Evolutionary conservation across 2,113 vertebrate species (phyloP), one percentile per base, ranked within the genome.

Genomic region (Aspidoscelis tigris): DNA sequence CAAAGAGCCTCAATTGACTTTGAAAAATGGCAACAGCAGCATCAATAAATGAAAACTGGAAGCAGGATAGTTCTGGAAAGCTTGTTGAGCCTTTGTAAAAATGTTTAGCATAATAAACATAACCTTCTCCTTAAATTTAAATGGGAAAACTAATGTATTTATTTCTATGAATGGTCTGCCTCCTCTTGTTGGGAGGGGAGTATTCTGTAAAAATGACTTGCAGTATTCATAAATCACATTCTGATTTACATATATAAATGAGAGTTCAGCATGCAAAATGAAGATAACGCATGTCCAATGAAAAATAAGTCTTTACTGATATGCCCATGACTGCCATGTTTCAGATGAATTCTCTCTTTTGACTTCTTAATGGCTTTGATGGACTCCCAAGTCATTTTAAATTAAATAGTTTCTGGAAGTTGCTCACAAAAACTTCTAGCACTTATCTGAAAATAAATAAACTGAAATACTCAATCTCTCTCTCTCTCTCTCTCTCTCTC

Each of bases 211-310:
- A 21, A 85, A 24, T 0, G 7, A 33, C 47, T 82, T 79, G 11
- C 6, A 66, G 43, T 87, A 66, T 66, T 86, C 72, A 72, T 47
- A 24, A 69, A 53, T 5, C 41, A 12, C 4, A 61, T 84, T 70
- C 66, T 78, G 14, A 64, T n/a, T 55, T 7, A 14, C 10, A 6
- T 72, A 82, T 80, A 73, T 80, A 44, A 76, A 83, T 69, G 41
- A 89, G 77, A 88, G 80, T 53, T 44, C 18, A 88, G 44, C 44
- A 69, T 84, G 18, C 58, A 12, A 14, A 78, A 64, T 47, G 70
- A 87, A 80, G 47, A 65, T 58, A 0, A 0, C 33, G 12, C 65
- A 68, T 66, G 47, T 78, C 75, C 26, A 47, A 6, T 71, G 26
- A 65, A 55, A 22, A 72, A 69, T 71, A 76, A 58, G 80, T 22